Conservation (phyloP, 1,140 invertebrate genomes). For the Fopius arisanus region DNA sequence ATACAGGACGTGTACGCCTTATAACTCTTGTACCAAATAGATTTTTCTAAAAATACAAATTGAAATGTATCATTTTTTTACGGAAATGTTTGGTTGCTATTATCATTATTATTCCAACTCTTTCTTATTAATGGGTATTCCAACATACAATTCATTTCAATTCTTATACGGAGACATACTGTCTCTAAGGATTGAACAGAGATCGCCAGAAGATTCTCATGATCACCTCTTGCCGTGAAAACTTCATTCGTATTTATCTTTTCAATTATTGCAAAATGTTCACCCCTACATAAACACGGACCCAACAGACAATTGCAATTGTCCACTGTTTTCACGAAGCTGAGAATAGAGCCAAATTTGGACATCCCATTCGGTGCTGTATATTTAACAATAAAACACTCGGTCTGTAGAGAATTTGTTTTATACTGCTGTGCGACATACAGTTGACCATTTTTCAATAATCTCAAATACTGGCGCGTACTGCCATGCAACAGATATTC, state of each 20-base stretch:
- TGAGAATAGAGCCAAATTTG: background rate
- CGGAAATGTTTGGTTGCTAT: too few species aligned
- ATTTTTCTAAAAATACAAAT: background rate
- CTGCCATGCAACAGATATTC: background rate
- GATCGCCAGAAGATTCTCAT: background rate
- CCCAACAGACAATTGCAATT: background rate
- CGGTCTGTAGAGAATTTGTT: background rate
- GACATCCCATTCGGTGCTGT: background rate
- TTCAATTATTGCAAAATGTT: background rate
- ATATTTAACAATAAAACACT: background rate
- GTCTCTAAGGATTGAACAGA: background rate
- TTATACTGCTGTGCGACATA: conserved; percentile 23
- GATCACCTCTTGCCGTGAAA: background rate
- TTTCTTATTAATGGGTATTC: background rate
- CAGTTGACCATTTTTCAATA: conserved; percentile 32
- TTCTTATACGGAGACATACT: background rate
- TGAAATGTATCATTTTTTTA: too few species aligned
- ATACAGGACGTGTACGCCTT: too few species aligned
- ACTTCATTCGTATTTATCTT: background rate
- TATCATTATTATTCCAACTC: background rate
- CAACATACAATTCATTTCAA: background rate
- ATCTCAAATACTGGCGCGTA: conserved; percentile 22
- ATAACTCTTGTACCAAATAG: too few species aligned
- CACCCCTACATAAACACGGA: background rate
- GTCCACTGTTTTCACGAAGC: background rate